phyloP scores from a whole-genome alignment of 2,113 vertebrate genomes.

The Hippocampus comes region DNA sequence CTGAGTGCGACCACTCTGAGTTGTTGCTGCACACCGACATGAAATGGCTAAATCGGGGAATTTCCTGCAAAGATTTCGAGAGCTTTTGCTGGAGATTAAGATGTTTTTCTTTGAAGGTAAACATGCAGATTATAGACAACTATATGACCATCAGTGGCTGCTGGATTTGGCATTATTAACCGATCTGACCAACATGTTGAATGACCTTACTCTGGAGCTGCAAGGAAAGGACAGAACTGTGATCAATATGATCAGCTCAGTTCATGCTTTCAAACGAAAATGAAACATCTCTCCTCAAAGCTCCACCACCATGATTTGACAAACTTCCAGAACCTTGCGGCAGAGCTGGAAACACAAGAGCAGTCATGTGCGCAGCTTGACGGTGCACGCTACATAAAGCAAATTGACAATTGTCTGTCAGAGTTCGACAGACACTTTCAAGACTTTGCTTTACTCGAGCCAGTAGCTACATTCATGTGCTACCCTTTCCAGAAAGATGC shows the following conservation, averaged over 20 bases:
- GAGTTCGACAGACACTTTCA: conserved; percentile 19
- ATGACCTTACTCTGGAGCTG: background rate
- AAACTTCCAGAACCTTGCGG: background rate
- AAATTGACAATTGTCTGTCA: background rate
- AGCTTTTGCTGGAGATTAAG: no score
- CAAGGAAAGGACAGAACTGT: conserved; percentile 5
- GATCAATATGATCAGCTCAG: background rate
- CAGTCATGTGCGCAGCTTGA: background rate
- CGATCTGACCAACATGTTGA: conserved; percentile 1
- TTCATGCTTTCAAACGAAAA: conserved; percentile 1
- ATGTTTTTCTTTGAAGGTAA: no score
- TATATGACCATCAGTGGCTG: background rate
- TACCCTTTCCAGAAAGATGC: conserved; percentile 21
- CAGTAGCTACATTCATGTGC: conserved; percentile 20
- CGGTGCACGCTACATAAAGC: background rate
- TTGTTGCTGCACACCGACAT: no score
- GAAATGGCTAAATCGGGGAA: no score
- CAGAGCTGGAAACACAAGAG: background rate
- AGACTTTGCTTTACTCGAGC: conserved; percentile 24
- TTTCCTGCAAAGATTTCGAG: no score
- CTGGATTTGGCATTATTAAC: background rate
- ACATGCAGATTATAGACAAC: no score
- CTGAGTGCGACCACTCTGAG: no score
- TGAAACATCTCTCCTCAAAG: conserved; percentile 1
- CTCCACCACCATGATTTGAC: background rate